Evolutionary conservation across 1,140 invertebrate species (phyloP).

Genomic region (Aphelenchoides fujianensis): DNA sequence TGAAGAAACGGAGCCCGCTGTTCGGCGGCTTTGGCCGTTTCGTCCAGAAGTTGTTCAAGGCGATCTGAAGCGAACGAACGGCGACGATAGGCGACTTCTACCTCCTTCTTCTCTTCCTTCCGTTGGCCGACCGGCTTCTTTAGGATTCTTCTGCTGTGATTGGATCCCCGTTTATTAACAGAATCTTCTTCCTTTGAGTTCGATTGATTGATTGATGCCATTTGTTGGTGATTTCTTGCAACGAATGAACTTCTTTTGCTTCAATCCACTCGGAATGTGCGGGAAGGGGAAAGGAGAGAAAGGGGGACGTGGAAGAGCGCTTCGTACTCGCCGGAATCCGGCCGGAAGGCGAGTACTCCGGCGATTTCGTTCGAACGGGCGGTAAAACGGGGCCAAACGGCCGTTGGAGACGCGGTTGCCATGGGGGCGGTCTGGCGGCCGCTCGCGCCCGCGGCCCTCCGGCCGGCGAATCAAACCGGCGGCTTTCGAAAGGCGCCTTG

Average conservation of each 20-base stretch:
- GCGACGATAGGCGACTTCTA: no score
- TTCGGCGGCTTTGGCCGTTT: slow-evolving; percentile 11
- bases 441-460: no score
- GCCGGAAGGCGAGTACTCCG: not conserved
- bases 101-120: not conserved
- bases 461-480: no score
- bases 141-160: not conserved
- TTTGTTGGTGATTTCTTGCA: not conserved
- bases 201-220: not conserved
- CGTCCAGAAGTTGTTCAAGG: slow-evolving; percentile 1
- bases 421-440: no score
- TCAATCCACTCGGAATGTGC: no score
- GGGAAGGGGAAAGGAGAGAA: no score
- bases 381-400: not conserved
- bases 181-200: not conserved
- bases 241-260: no score
- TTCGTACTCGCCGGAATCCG: not conserved
- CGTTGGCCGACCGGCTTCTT: not conserved
- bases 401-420: not conserved
- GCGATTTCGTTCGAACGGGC: not conserved
- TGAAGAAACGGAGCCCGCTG: slow-evolving; percentile 2
- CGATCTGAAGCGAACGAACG: no score
- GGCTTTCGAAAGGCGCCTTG: no score
- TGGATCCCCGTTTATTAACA: not conserved
- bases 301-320: no score